Evolutionary conservation across 2,113 vertebrate species (phyloP), one percentile per base, ranked within the genome.

Genomic region (Neogale vison): DNA sequence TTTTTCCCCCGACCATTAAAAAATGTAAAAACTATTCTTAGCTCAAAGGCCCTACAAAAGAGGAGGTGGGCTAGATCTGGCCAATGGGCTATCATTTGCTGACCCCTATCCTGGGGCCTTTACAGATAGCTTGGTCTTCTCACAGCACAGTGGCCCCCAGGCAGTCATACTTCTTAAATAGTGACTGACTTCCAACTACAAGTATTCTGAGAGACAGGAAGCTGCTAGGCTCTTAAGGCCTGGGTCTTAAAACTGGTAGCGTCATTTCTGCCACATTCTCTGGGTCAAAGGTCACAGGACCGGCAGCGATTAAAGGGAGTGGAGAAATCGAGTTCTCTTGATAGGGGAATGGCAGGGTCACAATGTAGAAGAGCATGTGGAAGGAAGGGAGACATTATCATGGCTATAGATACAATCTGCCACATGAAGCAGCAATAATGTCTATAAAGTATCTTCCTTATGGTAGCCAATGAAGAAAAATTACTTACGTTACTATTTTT

Each of bases 1-100:
- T 82, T 47, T 31, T 29, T 5, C 1, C 4, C 23, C 47, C 4
- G 34, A n/a, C 10, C 59, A 39, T n/a, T 93, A 42, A 84, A 72
- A 90, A 90, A 61, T 52, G 1, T 24, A 36, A 45, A 91, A 83
- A 17, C 3, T 21, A 61, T 82, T 72, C 12, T 80, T 92, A 83
- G 65, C 45, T 67, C 20, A 47, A 8, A 76, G 34, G 24, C 13
- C 26, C 10, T 59, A 26, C 42, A 69, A 61, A 72, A 76, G 0
- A 72, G 45, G 26, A 4, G 1, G 6, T 42, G 17, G 12, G 29
- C 74, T 7, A 34, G 47, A 24, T 77, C 36, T 85, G 50, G n/a
- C 42, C 50, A 3, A 0, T 1, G 0, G 50, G 7, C 4, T 36
- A 0, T 14, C 9, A 13, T 85, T 42, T 80, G 26, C 63, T 50